Base-by-base conservation (phyloP, 2,888 invertebrate species). In the Rotaria sp. region DNA sequence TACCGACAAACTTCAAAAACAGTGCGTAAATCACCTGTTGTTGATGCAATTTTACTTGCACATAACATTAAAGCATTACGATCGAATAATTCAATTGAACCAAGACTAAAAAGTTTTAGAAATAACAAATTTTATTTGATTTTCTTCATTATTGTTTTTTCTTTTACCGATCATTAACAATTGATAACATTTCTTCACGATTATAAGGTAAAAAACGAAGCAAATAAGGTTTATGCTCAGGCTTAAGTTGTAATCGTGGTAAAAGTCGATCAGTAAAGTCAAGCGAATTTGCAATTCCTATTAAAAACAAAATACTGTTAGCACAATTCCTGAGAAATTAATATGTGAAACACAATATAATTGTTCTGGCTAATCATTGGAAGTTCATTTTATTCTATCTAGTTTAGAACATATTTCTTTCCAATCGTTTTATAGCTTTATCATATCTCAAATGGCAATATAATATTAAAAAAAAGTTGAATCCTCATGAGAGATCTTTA, bases 191-290 rank as follows among this genome's bases (percentile, higher is more conserved):
- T 91, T 98, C 95, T 88, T 95, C 93, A 89, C 95, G 95, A 50
- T 94, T 94, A 91, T 99, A 99, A 0, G 98, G 96, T 11, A 95
- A 93, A 91, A 98, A 99, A 90, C 96, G 95, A 90, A 98, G 93
- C 8, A 96, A 88, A 87, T 89, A 87, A 85, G 93, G 92, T 88
- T 90, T 89, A 88, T 89, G 90, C 35, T 89, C 89, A 38, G 89
- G 94, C 93, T 94, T 93, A 2, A 95, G 94, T 90, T 96, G 95
- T 18, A 98, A 93, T 87, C 96, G 93, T 48, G 96, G 96, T 87
- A 99, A 92, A 80, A 95, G 93, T 24, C 97, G 93, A 90, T 97
- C 96, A 0, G 97, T 97, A 87, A 99, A 92, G 92, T 98, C 97
- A 86, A 99, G 92, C 7, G 97, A 95, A 91, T 99, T 99, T 26